Conservation (phyloP, 2,888 invertebrate genomes). For the Leptarthrus brevirostris region DNA sequence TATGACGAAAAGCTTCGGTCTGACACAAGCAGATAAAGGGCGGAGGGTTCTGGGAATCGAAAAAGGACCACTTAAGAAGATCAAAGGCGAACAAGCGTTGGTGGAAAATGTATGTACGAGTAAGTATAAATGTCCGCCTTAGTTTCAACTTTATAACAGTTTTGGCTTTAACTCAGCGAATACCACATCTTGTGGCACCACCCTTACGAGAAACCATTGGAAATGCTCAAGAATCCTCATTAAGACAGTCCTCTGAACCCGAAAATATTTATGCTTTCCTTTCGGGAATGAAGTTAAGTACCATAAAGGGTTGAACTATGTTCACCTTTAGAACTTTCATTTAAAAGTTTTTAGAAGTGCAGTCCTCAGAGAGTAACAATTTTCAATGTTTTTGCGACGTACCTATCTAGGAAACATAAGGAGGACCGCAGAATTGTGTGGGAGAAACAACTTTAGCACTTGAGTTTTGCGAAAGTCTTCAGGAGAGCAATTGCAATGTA, state of each 20-base stretch:
- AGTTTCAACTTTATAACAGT: neutral
- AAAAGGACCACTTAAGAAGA: neutral
- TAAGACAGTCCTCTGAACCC: conserved; percentile 45
- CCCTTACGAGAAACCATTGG: conserved; percentile 24
- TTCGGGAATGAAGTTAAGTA: conserved; percentile 46
- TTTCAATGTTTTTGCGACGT: conserved; percentile 41
- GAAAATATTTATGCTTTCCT: conserved; percentile 46
- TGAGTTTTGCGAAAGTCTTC: conserved; percentile 33
- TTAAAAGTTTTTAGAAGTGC: conserved; percentile 43
- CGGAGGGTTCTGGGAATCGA: no score
- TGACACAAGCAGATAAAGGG: neutral
- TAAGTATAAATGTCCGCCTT: no score
- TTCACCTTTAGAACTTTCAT: conserved; percentile 45
- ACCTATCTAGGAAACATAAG: conserved; percentile 31
- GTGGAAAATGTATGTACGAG: neutral
- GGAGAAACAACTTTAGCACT: conserved; percentile 43
- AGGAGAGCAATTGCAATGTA: conserved; percentile 45
- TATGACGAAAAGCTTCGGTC: no score
- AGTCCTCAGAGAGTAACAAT: conserved; percentile 41
- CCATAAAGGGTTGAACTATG: conserved; percentile 47
- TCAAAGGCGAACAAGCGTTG: neutral
- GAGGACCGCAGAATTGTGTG: conserved; percentile 44
- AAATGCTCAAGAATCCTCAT: conserved; percentile 40
- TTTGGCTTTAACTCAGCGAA: neutral
- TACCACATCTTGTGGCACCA: conserved; percentile 1